Conservation (phyloP, 2,888 invertebrate genomes). For the Exocentrus adspersus region DNA sequence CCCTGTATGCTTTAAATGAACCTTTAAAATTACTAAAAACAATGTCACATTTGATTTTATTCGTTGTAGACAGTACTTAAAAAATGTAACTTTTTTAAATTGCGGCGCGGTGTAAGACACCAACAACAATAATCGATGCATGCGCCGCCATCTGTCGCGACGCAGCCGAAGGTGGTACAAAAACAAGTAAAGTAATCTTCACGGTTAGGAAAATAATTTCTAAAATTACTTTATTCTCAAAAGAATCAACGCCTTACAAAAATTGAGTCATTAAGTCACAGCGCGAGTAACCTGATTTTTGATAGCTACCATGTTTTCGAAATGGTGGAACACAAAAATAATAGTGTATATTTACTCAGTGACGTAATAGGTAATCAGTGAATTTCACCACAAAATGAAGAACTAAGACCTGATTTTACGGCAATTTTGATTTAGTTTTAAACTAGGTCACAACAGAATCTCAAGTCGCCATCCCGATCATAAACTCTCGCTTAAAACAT, state of each 20-base stretch:
- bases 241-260: slow-evolving; percentile 2
- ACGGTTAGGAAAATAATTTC: neutral
- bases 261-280: neutral
- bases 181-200: neutral
- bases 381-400: slow-evolving; percentile 2
- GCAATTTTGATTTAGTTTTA: neutral
- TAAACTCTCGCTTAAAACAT: neutral
- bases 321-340: neutral
- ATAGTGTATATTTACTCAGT: too few relatives aligned
- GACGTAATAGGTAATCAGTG: slow-evolving; percentile 3
- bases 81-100: too few relatives aligned
- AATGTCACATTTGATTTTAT: too few relatives aligned
- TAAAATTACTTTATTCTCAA: neutral
- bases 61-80: too few relatives aligned
- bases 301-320: neutral
- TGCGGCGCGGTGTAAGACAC: too few relatives aligned
- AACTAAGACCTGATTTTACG: neutral
- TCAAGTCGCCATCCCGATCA: neutral
- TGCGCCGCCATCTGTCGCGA: neutral
- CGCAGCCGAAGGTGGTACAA: neutral
- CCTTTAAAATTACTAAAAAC: too few relatives aligned
- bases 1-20: too few relatives aligned
- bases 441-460: slow-evolving; percentile 2
- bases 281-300: neutral
- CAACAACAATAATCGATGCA: too few relatives aligned